These are phyloP conservation scores for Hermaeophaga mercurialis DNA, from an alignment of 2,888 invertebrate genomes.

Conservation along the genomic window DNA sequence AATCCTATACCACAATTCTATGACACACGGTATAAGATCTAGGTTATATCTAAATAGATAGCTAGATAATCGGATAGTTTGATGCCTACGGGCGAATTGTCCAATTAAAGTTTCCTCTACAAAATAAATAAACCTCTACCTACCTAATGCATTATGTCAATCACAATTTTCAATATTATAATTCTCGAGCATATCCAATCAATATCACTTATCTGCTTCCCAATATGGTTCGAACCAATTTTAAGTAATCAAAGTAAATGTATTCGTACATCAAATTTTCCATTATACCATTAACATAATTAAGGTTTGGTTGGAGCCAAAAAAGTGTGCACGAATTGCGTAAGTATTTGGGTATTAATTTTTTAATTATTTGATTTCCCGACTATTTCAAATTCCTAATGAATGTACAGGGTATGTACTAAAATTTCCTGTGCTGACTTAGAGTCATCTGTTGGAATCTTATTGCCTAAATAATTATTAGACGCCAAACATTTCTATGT, in stretches of 20 bases:
- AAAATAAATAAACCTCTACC: slow-evolving; percentile 9
- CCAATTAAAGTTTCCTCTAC: slow-evolving; percentile 9
- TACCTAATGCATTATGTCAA: slow-evolving; percentile 10
- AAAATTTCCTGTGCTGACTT: too few relatives aligned
- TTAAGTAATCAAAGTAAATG: neutral
- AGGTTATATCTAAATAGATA: neutral
- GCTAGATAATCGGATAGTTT: too few relatives aligned
- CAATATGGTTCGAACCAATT: slow-evolving; percentile 7
- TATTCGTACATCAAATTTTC: neutral
- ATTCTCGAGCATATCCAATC: neutral
- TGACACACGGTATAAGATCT: too few relatives aligned
- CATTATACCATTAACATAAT: slow-evolving; percentile 3
- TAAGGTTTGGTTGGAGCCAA: neutral
- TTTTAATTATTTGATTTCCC: too few relatives aligned
- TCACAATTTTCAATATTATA: slow-evolving; percentile 11
- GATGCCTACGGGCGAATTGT: slow-evolving; percentile 4
- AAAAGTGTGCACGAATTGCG: too few relatives aligned
- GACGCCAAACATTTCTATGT: too few relatives aligned
- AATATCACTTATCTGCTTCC: slow-evolving; percentile 2
- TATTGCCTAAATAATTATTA: too few relatives aligned
- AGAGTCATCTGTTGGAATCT: too few relatives aligned
- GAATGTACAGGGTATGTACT: too few relatives aligned
- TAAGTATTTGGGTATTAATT: too few relatives aligned
- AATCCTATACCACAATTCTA: too few relatives aligned
- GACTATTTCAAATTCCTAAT: too few relatives aligned